Evolutionary conservation across 2,797 vertebrate genomes (phyloP).

Genomic region (Onychomys leucogaster): DNA sequence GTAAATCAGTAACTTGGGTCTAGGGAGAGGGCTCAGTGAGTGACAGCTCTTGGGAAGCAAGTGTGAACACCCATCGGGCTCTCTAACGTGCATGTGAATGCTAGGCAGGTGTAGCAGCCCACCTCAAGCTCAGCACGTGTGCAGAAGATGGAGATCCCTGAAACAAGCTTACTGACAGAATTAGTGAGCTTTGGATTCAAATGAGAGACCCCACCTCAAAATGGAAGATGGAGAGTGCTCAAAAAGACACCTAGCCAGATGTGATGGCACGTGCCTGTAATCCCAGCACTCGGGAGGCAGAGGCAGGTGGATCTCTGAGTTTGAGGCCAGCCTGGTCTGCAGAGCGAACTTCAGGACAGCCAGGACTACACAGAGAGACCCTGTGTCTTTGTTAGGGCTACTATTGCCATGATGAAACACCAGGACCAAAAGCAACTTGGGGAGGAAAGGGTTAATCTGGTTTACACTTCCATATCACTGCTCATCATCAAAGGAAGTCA

Average conservation of each 20-base stretch:
- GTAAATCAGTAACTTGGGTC: background rate
- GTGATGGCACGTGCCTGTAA: too few species aligned
- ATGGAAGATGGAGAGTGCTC: background rate
- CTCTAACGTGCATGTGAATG: background rate
- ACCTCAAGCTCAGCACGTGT: background rate
- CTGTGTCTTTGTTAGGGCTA: background rate
- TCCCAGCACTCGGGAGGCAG: background rate
- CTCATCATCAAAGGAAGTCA: background rate
- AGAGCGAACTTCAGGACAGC: background rate
- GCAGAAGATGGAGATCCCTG: background rate
- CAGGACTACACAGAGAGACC: background rate
- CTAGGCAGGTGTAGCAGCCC: background rate
- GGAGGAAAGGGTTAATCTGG: background rate
- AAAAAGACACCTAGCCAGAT: background rate
- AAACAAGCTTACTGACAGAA: background rate
- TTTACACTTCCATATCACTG: background rate
- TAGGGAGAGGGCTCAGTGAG: background rate
- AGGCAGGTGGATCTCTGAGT: background rate
- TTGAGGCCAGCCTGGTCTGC: background rate
- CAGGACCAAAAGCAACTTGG: background rate
- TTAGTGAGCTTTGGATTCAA: background rate
- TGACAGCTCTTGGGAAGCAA: too few species aligned
- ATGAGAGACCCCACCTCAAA: background rate
- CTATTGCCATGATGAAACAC: background rate
- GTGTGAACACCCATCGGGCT: background rate